These are phyloP conservation scores for Boloria euphrosyne DNA, from an alignment of 2,888 invertebrate genomes.

Conservation along the genomic window DNA sequence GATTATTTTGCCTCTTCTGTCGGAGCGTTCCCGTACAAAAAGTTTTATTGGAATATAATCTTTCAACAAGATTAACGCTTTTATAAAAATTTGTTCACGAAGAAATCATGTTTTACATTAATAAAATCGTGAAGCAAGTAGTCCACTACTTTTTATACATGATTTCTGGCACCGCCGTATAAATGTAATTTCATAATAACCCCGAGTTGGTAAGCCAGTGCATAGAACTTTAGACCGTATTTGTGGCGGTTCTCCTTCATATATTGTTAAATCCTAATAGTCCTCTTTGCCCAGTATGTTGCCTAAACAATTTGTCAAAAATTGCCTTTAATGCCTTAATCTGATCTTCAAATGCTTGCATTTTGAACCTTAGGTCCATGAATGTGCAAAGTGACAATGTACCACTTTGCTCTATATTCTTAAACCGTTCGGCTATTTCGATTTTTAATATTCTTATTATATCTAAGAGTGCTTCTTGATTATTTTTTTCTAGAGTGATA, in stretches of 20 bases:
- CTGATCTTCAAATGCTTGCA: too few species aligned
- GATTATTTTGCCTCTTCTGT: constrained; percentile 36
- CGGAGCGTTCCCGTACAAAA: constrained; percentile 40
- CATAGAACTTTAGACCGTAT: constrained; percentile 36
- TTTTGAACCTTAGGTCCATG: too few species aligned
- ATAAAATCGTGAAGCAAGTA: constrained; percentile 32
- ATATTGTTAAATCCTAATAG: constrained; percentile 21
- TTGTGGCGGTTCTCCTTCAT: constrained; percentile 39
- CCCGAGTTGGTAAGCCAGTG: too few species aligned
- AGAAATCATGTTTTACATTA: constrained; percentile 40
- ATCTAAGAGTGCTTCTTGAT: too few species aligned
- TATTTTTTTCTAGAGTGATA: too few species aligned
- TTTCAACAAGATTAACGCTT: constrained; percentile 35
- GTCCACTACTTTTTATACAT: constrained; percentile 39
- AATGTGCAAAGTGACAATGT: too few species aligned
- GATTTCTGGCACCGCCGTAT: constrained; percentile 39
- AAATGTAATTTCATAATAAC: constrained; percentile 12
- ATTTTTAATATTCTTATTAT: too few species aligned
- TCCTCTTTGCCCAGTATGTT: too few species aligned
- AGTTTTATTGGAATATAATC: constrained; percentile 38
- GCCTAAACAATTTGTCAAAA: too few species aligned
- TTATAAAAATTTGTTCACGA: constrained; percentile 40
- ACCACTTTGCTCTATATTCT: too few species aligned
- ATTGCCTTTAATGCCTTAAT: too few species aligned
- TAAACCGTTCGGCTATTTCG: too few species aligned